Percentiles rank a stretch among this genome's conserved stretches.
phyloP scores from a whole-genome alignment of 2,888 invertebrate species.

The Julus scanicus region DNA sequence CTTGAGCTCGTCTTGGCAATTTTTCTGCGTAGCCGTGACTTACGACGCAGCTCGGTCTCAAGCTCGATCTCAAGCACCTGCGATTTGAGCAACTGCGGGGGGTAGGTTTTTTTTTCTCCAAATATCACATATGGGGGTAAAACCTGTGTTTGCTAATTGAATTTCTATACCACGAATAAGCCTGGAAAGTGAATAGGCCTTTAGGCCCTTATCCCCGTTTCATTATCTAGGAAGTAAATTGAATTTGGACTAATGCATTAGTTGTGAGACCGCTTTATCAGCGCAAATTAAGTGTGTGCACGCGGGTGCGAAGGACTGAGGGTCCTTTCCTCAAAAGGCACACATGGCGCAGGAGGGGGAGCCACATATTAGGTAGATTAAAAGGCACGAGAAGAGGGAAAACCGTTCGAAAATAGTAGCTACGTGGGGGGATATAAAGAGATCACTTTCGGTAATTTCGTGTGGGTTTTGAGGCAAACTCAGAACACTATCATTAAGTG shows the following conservation, averaged over 20 bases:
- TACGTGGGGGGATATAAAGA: slow-evolving; percentile 28
- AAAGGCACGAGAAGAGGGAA: slow-evolving; percentile 25
- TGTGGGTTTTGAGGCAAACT: slow-evolving; percentile 43
- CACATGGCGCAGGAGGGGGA: slow-evolving; percentile 1
- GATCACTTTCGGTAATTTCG: slow-evolving; percentile 45
- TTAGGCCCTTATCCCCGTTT: slow-evolving; percentile 29
- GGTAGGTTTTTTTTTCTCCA: too few relatives aligned
- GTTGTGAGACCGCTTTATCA: neutral
- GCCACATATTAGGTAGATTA: slow-evolving; percentile 33
- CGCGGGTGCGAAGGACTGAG: neutral
- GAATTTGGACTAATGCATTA: slow-evolving; percentile 48
- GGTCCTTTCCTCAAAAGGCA: slow-evolving; percentile 1
- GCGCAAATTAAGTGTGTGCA: slow-evolving; percentile 36
- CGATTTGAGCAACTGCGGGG: too few relatives aligned
- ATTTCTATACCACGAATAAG: neutral
- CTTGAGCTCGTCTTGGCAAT: too few relatives aligned
- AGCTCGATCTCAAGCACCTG: too few relatives aligned
- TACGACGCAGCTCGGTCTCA: too few relatives aligned
- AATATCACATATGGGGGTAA: too few relatives aligned
- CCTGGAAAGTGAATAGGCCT: neutral
- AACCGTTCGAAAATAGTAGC: too few relatives aligned
- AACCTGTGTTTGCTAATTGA: neutral
- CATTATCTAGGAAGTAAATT: slow-evolving; percentile 43
- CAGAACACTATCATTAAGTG: slow-evolving; percentile 43
- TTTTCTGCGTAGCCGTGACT: too few relatives aligned